Conservation (phyloP, 2,797 vertebrate genomes). For the Pseudochirops cupreus region DNA sequence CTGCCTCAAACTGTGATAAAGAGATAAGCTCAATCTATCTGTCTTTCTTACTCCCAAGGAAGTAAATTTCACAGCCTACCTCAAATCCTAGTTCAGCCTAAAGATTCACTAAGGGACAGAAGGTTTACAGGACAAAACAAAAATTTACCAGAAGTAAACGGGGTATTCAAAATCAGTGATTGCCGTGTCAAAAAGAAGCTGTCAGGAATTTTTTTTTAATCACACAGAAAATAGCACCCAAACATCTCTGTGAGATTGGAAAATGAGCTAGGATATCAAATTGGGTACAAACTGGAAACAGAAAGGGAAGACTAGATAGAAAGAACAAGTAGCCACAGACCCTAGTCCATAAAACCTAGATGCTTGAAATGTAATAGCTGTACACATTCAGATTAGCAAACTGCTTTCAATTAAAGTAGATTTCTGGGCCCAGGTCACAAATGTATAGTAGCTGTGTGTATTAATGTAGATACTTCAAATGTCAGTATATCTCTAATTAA, state of each 20-base stretch:
- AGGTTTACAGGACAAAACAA: conserved; percentile 65
- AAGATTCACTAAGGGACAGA: conserved; percentile 26
- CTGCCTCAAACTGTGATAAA: conserved; percentile 29
- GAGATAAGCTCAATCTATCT: conserved; percentile 33
- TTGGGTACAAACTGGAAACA: conserved; percentile 66
- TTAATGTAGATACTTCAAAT: conserved; percentile 78
- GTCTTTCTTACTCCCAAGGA: conserved; percentile 1
- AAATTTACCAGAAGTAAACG: conserved; percentile 60
- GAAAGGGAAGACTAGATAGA: conserved; percentile 41
- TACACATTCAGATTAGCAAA: conserved; percentile 75
- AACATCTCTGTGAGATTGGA: conserved; percentile 60
- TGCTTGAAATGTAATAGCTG: conserved; percentile 71
- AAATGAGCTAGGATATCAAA: conserved; percentile 58
- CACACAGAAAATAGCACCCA: conserved; percentile 31
- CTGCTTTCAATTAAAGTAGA: conserved; percentile 76
- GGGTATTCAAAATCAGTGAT: conserved; percentile 52
- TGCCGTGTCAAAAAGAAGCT: conserved; percentile 50
- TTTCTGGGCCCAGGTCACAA: conserved; percentile 76
- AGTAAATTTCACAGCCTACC: conserved; percentile 65
- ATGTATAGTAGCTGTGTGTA: conserved; percentile 78
- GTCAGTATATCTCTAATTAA: conserved; percentile 76
- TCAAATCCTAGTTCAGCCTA: conserved; percentile 46
- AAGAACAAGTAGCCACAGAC: conserved; percentile 62
- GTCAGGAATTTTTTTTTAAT: conserved; percentile 57
- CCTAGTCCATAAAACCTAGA: conserved; percentile 72